Percentiles rank a stretch among this genome's conserved stretches.
phyloP scores from a whole-genome alignment of 1,140 invertebrate genomes.

The Delia radicum region DNA sequence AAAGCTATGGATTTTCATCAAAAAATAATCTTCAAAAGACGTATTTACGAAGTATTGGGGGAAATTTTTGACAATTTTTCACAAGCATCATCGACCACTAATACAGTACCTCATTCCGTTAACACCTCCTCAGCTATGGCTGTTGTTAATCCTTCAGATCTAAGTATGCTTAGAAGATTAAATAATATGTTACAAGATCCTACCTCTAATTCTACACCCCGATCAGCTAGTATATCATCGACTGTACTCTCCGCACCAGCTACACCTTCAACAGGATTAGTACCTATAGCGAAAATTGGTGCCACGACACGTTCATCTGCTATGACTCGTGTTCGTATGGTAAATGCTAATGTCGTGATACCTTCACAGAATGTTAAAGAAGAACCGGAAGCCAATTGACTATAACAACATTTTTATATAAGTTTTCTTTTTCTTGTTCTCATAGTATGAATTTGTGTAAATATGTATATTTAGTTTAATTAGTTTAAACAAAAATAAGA shows the following conservation, averaged over 20 bases:
- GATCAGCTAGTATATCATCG: not conserved
- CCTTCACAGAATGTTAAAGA: conserved; percentile 17
- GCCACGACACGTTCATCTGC: conserved; percentile 23
- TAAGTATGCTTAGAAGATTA: conserved; percentile 14
- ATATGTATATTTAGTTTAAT: not conserved
- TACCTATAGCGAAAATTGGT: conserved; percentile 8
- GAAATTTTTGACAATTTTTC: conserved; percentile 37
- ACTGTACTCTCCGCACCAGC: not conserved
- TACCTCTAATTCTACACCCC: not conserved
- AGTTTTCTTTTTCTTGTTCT: not conserved
- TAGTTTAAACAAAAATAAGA: not conserved
- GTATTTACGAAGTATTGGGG: conserved; percentile 43
- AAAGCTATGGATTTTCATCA: conserved; percentile 45
- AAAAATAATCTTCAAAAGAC: conserved; percentile 47
- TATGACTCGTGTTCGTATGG: not conserved
- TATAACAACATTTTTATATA: not conserved
- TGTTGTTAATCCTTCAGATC: conserved; percentile 20
- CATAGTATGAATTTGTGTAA: conserved; percentile 3
- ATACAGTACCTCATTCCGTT: not conserved
- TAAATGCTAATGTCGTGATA: not conserved
- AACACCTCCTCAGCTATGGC: not conserved
- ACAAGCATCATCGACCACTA: not conserved
- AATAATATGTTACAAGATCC: conserved; percentile 22
- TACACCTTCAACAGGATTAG: not conserved
- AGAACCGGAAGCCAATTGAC: conserved; percentile 23